phyloP scores from a whole-genome alignment of 37 sponge, comb jelly and placozoan species.

The Halichondria panicea region DNA sequence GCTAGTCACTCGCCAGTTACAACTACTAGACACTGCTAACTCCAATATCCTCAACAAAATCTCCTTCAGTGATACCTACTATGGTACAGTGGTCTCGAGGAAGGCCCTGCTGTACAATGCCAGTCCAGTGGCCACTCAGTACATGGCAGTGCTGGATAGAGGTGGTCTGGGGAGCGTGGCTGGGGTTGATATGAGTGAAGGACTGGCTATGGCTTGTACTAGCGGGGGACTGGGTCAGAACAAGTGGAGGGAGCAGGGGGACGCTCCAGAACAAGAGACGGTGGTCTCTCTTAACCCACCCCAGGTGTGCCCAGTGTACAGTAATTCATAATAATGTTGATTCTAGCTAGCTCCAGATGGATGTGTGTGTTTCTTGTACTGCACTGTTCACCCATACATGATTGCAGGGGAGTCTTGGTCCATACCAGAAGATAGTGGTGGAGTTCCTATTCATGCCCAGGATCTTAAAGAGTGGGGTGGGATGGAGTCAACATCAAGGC shows the following conservation, averaged over 20 bases:
- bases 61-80: slow-evolving; percentile 52
- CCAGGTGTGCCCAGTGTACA: neutral
- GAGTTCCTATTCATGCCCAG: slow-evolving; percentile 50
- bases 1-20: slow-evolving; percentile 1
- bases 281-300: slow-evolving; percentile 6
- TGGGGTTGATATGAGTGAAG: slow-evolving; percentile 27
- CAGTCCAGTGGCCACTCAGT: slow-evolving; percentile 66
- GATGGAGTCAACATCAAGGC: slow-evolving; percentile 55
- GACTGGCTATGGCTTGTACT: slow-evolving; percentile 27
- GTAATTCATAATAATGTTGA: neutral
- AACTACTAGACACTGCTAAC: slow-evolving; percentile 8
- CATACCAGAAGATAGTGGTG: slow-evolving; percentile 49
- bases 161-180: slow-evolving; percentile 28
- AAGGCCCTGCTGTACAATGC: slow-evolving; percentile 62
- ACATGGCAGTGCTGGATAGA: slow-evolving; percentile 52
- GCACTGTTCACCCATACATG: neutral
- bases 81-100: slow-evolving; percentile 35
- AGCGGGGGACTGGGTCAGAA: slow-evolving; percentile 37
- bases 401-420: slow-evolving; percentile 46
- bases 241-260: slow-evolving; percentile 41
- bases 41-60: slow-evolving; percentile 5
- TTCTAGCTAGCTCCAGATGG: neutral
- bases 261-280: neutral
- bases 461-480: slow-evolving; percentile 8
- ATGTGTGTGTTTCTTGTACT: neutral